Conservation (phyloP, 1,140 invertebrate species). For the Achatina immaculata region DNA sequence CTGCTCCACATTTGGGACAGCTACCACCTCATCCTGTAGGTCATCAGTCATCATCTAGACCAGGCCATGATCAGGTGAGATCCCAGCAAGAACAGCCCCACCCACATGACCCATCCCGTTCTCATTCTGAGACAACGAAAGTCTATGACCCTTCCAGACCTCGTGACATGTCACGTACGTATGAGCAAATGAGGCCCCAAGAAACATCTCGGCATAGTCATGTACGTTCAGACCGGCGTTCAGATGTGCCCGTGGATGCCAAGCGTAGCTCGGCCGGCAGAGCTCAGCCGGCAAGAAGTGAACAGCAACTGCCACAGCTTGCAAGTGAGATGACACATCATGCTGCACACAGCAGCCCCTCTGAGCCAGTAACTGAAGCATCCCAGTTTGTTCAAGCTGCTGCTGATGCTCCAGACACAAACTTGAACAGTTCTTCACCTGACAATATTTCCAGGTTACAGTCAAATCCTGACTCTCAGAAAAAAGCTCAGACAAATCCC, state of each 20-base stretch:
- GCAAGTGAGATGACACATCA: background rate
- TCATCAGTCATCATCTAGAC: background rate
- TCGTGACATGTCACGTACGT: background rate
- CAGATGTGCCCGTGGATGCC: background rate
- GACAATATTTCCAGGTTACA: background rate
- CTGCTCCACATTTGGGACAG: background rate
- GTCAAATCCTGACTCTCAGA: background rate
- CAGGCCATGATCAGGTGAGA: background rate
- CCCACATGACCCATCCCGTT: background rate
- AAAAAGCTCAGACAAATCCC: background rate
- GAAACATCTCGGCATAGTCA: background rate
- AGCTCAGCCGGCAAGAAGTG: background rate
- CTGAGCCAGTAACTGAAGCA: background rate
- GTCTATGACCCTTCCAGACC: background rate
- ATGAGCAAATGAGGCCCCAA: background rate
- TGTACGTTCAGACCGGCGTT: background rate
- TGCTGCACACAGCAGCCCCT: background rate
- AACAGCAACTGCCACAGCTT: background rate
- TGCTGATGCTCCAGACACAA: background rate
- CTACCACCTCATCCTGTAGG: conserved; percentile 1
- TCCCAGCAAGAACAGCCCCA: background rate
- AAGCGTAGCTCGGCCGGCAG: background rate
- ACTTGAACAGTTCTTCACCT: background rate
- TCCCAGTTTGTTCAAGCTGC: background rate
- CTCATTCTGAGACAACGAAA: background rate